Evolutionary conservation across 2,888 invertebrate genomes (phyloP).

Genomic region (Andricus quercusramuli): DNA sequence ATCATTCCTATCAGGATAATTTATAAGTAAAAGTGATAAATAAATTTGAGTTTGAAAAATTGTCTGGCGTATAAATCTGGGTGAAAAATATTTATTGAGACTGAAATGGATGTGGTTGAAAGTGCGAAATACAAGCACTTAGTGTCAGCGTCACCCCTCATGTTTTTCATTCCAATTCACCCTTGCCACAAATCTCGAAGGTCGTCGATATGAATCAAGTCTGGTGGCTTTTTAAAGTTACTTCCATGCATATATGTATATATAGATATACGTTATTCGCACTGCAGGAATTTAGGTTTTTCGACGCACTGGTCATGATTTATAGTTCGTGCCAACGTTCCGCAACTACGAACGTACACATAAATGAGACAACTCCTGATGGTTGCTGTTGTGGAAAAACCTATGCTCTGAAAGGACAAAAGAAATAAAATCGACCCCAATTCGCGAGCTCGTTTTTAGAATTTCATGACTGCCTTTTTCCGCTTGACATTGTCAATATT

Average conservation of each 20-base stretch:
- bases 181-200: conserved; percentile 43
- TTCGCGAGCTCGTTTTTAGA: neutral
- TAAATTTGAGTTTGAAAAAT: neutral
- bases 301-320: conserved; percentile 45
- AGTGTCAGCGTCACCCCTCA: neutral
- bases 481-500: too few relatives aligned
- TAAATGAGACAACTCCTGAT: neutral
- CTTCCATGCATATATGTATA: too few relatives aligned
- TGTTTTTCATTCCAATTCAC: neutral
- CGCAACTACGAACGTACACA: neutral
- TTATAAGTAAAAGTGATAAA: neutral
- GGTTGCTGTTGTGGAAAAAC: too few relatives aligned
- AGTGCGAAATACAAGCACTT: conserved; percentile 5
- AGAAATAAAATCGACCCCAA: neutral
- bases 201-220: conserved; percentile 49
- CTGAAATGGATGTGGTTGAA: neutral
- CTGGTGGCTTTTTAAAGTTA: conserved; percentile 9
- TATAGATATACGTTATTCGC: too few relatives aligned
- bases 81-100: neutral
- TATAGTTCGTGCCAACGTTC: conserved; percentile 41
- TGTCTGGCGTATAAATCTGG: neutral
- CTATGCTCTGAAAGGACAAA: neutral
- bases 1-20: too few relatives aligned
- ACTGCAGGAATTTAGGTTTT: conserved; percentile 38
- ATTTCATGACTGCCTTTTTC: neutral